Percentiles rank a stretch among this genome's conserved stretches.
Conservation (phyloP, 2,113 vertebrate species). For the Engraulis encrasicolus region DNA sequence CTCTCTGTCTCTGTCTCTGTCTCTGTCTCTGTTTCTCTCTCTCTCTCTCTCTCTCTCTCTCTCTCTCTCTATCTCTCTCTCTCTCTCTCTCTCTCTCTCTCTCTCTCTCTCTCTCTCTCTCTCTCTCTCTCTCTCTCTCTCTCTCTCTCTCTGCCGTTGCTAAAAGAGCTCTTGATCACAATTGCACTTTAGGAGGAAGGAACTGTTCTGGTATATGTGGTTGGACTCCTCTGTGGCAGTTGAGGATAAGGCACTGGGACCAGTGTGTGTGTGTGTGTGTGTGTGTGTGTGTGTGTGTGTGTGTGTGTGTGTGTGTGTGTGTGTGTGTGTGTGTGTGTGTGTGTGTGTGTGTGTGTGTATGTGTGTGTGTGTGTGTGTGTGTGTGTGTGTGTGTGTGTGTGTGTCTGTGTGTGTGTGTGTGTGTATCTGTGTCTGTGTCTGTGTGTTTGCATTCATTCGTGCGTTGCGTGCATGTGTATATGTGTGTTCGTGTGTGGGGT, state of each 20-base stretch:
- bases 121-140: not conserved
- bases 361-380: slow-evolving; percentile 12
- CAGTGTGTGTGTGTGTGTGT: slow-evolving; percentile 31
- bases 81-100: not conserved
- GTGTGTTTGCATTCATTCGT: too few species aligned
- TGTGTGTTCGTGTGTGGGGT: too few species aligned
- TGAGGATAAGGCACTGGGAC: not conserved
- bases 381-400: too few species aligned
- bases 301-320: not conserved
- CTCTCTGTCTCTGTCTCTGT: not conserved
- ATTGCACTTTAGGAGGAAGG: not conserved
- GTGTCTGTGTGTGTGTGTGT: slow-evolving; percentile 11
- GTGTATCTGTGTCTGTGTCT: slow-evolving; percentile 32
- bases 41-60: too few species aligned
- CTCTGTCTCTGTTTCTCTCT: not conserved
- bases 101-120: not conserved
- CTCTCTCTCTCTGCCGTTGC: not conserved
- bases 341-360: slow-evolving; percentile 35
- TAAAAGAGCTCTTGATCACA: slow-evolving; percentile 57
- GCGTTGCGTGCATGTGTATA: slow-evolving; percentile 44
- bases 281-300: not conserved
- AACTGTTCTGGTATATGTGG: slow-evolving; percentile 29
- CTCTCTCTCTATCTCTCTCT: too few species aligned
- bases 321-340: not conserved
- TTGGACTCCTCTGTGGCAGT: slow-evolving; percentile 18